Evolutionary conservation across 2,797 vertebrate species (phyloP), one percentile per base, ranked within the genome.

Genomic region (Cetoscarus ocellatus): DNA sequence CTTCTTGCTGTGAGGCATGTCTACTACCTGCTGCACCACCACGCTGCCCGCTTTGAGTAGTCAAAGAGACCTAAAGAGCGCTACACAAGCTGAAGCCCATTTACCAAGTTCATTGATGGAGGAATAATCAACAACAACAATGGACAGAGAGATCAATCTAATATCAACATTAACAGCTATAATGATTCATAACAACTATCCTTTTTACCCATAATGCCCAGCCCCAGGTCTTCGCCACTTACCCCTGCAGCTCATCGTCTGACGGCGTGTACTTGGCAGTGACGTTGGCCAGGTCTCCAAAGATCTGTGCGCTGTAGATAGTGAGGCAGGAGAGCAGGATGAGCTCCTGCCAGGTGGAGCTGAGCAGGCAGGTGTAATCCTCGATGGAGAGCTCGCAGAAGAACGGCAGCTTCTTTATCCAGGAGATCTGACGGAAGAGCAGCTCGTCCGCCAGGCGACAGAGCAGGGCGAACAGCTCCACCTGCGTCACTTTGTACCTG

Each of bases 351-450:
- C 98, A 99, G 0, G 97, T 99, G 62, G 97, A 96, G 85, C 97
- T 97, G 75, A 99, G 95, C 85, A 99, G 96, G 84, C 97, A 98
- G 51, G 98, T 99, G 93, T 97, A 99, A 95, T 99, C 98, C 88
- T 99, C 97, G 84, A 99, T 98, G 93, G 97, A 97, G 65, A 99
- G 96, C 75, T 99, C 97, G 0, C 96, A 97, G 94, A 99, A 99
- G 92, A 99, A 99, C 0, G 98, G 98, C 90, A 99, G 94, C 94
- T 98, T 99, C 95, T 99, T 99, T 87, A 99, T 97, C 98, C 98
- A 99, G 72, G 96, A 96, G 87, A 99, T 99, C 93, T 99, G 98
- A 35, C 98, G 96, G 90, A 98, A 99, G 54, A 99, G 97, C 80
- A 99, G 94, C 91, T 99, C 98, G 0, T 99, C 98, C 0, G 98